Conservation (phyloP, 1,140 invertebrate genomes). For the Phymastichus coffea region DNA sequence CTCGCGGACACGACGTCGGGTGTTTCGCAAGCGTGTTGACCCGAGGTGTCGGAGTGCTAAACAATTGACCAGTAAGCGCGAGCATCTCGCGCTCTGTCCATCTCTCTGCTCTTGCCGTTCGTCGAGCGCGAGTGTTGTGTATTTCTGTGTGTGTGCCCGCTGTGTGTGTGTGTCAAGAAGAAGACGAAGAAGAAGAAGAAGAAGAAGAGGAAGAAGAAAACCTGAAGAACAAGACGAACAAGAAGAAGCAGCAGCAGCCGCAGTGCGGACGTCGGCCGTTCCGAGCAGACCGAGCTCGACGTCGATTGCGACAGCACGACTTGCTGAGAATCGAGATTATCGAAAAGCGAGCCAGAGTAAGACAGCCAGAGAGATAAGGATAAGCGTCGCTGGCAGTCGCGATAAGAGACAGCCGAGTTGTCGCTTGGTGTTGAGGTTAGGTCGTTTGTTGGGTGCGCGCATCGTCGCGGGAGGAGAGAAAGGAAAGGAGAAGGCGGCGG, state of each 20-base stretch:
- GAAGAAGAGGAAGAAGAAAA: slow-evolving; percentile 8
- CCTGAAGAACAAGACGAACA: not conserved
- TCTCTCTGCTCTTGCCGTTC: not conserved
- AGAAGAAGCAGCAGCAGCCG: not conserved
- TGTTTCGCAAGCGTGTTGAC: too few relatives aligned
- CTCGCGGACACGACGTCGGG: too few relatives aligned
- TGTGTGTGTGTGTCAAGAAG: not conserved
- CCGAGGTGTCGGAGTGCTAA: too few relatives aligned
- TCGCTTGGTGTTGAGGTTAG: slow-evolving; percentile 24
- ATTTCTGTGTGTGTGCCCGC: not conserved
- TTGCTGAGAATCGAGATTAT: not conserved
- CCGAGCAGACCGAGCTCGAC: slow-evolving; percentile 9
- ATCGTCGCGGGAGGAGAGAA: slow-evolving; percentile 12
- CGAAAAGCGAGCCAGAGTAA: slow-evolving; percentile 1
- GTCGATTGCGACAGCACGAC: slow-evolving; percentile 13
- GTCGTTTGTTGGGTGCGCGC: slow-evolving; percentile 25
- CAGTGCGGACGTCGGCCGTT: not conserved
- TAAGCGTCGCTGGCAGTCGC: not conserved
- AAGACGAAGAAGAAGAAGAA: not conserved
- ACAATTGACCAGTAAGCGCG: too few relatives aligned
- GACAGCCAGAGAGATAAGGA: slow-evolving; percentile 7
- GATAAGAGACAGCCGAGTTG: not conserved
- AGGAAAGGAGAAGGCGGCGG: slow-evolving; percentile 14
- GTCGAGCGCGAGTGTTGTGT: not conserved
- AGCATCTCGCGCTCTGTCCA: too few relatives aligned